phyloP scores from a whole-genome alignment of 2,888 invertebrate species.

The Temnothorax rugatulus region DNA sequence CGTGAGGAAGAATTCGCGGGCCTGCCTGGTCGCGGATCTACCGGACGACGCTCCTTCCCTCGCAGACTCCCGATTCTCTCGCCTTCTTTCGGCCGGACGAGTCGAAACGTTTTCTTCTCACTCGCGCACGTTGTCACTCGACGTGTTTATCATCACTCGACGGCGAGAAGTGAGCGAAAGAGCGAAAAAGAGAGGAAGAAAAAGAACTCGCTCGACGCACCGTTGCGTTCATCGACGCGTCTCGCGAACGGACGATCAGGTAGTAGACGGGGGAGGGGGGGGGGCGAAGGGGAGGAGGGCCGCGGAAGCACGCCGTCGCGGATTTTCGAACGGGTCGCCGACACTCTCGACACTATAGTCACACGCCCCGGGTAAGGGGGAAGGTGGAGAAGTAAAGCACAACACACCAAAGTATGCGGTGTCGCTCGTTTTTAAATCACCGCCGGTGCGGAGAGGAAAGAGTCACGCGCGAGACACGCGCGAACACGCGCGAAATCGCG shows the following conservation, averaged over 20 bases:
- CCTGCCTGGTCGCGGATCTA: constrained; percentile 21
- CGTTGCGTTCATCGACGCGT: constrained; percentile 41
- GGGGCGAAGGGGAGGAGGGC: no score
- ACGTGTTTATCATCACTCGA: no score
- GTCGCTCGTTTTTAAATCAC: no score
- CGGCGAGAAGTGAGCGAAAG: neutral
- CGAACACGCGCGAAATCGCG: no score
- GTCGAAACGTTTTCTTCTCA: constrained; percentile 28
- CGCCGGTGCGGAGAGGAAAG: neutral
- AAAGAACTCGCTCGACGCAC: constrained; percentile 7
- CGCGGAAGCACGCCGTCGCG: constrained; percentile 38
- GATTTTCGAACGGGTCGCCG: constrained; percentile 54
- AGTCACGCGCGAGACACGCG: neutral
- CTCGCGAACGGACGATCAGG: neutral
- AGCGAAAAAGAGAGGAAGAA: neutral
- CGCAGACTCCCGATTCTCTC: neutral
- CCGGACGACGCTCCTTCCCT: constrained; percentile 52
- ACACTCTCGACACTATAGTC: constrained; percentile 59
- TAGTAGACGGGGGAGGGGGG: no score
- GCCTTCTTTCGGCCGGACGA: neutral
- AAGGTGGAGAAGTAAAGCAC: constrained; percentile 9
- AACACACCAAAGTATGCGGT: constrained; percentile 20
- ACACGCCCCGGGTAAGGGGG: constrained; percentile 64
- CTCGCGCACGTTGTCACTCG: constrained; percentile 78
- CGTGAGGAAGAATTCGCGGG: constrained; percentile 65